Conservation (phyloP, 2,113 vertebrate genomes). For the Mus musculus region DNA sequence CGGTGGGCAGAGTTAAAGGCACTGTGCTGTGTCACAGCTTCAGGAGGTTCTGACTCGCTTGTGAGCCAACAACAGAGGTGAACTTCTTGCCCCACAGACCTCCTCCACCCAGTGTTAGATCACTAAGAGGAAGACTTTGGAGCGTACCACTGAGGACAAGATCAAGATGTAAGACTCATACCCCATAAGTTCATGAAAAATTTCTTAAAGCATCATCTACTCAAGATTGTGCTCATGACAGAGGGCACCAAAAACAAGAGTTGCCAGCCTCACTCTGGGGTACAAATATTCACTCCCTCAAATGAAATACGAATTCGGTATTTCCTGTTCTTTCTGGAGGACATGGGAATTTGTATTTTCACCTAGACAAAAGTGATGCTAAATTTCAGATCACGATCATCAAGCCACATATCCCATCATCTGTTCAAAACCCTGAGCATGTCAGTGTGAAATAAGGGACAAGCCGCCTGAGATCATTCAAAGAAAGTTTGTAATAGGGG, state of each 20-base stretch:
- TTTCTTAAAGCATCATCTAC: not conserved
- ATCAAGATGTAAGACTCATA: not conserved
- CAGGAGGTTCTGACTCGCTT: not conserved
- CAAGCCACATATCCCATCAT: not conserved
- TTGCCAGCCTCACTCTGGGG: not conserved
- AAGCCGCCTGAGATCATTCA: not conserved
- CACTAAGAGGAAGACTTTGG: not conserved
- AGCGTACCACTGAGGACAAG: not conserved
- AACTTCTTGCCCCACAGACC: not conserved
- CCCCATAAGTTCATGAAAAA: not conserved
- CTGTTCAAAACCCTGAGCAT: not conserved
- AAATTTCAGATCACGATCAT: not conserved
- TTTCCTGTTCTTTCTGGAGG: not conserved
- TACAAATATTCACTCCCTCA: not conserved
- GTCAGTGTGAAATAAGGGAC: not conserved
- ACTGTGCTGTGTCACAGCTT: not conserved
- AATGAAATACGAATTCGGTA: not conserved
- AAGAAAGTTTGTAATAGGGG: not conserved
- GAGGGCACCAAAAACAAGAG: not conserved
- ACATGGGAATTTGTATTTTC: not conserved
- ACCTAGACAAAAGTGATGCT: constrained; percentile 7
- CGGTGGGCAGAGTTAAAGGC: not conserved
- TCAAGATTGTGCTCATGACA: not conserved
- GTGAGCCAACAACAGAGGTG: not conserved
- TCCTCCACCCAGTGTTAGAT: constrained; percentile 35